These are phyloP conservation scores for Mya arenaria DNA, from an alignment of 1,140 invertebrate genomes.

Conservation along the genomic window DNA sequence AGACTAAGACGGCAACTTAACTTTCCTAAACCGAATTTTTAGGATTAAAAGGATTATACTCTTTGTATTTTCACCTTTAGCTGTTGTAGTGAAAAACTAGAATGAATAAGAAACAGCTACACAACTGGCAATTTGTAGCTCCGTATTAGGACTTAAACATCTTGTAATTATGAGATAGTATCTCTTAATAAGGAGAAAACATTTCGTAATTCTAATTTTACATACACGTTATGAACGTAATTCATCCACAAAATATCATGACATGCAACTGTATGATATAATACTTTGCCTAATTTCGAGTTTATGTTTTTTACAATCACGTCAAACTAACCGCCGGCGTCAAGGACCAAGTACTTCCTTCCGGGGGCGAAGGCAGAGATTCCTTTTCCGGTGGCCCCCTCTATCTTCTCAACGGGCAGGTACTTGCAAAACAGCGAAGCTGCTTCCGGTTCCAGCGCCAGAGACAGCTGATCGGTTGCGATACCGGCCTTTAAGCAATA, in stretches of 20 bases:
- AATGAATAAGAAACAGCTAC: too few species aligned
- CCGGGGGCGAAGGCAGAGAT: not conserved
- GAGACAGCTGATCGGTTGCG: not conserved
- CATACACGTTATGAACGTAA: not conserved
- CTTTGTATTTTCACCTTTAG: too few species aligned
- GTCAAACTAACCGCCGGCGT: constrained; percentile 24
- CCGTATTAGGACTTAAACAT: too few species aligned
- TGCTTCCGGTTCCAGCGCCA: constrained; percentile 41
- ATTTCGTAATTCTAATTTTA: not conserved
- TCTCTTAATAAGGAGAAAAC: too few species aligned
- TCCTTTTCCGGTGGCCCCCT: not conserved
- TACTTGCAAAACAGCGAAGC: constrained; percentile 45
- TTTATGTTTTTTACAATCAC: too few species aligned
- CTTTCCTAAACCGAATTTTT: too few species aligned
- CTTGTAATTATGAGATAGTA: too few species aligned
- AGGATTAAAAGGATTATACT: too few species aligned
- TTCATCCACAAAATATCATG: not conserved
- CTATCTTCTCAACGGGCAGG: constrained; percentile 8
- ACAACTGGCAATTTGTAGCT: too few species aligned
- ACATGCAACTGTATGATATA: not conserved
- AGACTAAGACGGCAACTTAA: too few species aligned
- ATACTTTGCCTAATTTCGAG: not conserved
- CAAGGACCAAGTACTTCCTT: constrained; percentile 38
- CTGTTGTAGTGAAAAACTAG: too few species aligned
- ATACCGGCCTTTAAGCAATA: constrained; percentile 34